Conservation (phyloP, 2,113 vertebrate species). For the Bujurquina vittata region DNA sequence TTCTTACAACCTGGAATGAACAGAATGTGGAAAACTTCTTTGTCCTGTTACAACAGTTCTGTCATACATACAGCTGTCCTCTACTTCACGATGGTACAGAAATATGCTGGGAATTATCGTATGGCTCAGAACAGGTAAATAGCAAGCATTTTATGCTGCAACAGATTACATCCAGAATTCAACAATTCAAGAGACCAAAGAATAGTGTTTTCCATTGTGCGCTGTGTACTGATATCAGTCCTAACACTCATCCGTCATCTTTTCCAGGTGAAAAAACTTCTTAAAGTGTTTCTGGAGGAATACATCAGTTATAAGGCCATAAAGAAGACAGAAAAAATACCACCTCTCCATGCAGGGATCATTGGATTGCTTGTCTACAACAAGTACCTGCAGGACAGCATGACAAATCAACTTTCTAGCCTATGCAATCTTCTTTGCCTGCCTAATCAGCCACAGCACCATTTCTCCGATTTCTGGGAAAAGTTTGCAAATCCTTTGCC, state of each 20-base stretch:
- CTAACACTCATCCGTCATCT: rapidly evolving
- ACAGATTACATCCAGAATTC: not conserved
- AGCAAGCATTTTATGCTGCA: not conserved
- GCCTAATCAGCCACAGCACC: rapidly evolving
- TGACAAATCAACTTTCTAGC: not conserved
- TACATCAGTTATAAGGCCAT: not conserved
- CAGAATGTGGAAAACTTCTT: slow-evolving; percentile 78
- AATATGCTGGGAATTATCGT: slow-evolving; percentile 30
- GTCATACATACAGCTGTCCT: rapidly evolving
- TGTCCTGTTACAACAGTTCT: slow-evolving; percentile 75
- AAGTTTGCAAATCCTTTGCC: not conserved
- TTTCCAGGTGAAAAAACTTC: slow-evolving; percentile 12
- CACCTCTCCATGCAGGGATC: slow-evolving; percentile 19
- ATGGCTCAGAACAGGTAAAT: slow-evolving; percentile 69
- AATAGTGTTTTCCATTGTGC: not conserved
- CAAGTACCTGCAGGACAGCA: rapidly evolving
- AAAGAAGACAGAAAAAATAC: not conserved
- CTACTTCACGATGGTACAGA: rapidly evolving
- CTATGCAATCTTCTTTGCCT: slow-evolving; percentile 49
- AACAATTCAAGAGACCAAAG: not conserved
- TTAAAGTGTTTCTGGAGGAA: not conserved
- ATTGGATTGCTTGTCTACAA: slow-evolving; percentile 19
- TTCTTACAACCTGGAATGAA: slow-evolving; percentile 76
- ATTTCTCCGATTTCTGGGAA: not conserved
- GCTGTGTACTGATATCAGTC: not conserved